Conservation (phyloP, 2,888 invertebrate species). For the Megalurothrips usitatus region DNA sequence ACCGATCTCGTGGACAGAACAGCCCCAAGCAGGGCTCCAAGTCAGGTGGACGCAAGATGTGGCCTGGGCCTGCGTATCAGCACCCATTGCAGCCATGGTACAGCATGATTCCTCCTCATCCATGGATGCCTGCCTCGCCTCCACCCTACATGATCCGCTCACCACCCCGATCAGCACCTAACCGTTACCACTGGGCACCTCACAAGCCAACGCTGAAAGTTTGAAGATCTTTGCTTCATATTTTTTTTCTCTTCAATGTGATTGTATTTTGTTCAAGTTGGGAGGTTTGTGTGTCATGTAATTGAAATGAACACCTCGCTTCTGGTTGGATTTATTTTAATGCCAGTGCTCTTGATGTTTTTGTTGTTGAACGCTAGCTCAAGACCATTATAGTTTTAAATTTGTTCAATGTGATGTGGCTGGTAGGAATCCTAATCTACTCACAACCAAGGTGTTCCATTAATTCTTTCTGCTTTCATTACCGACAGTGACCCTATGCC, state of each 20-base stretch:
- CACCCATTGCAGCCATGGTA: slow-evolving; percentile 36
- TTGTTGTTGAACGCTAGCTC: no score
- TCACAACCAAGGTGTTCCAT: not conserved
- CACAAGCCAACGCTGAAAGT: slow-evolving; percentile 11
- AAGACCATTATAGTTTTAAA: no score
- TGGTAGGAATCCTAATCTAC: not conserved
- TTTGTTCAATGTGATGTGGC: not conserved
- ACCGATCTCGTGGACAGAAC: slow-evolving; percentile 31
- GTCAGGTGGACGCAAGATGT: slow-evolving; percentile 30
- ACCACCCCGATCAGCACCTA: not conserved
- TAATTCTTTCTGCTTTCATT: not conserved
- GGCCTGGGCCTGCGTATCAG: slow-evolving; percentile 30
- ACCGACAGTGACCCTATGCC: not conserved
- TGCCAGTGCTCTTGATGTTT: no score
- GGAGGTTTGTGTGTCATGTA: not conserved
- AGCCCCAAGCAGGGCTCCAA: slow-evolving; percentile 32
- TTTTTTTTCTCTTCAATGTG: not conserved
- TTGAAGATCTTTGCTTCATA: not conserved
- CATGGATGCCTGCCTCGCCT: slow-evolving; percentile 38
- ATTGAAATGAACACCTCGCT: not conserved
- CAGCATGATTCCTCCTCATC: slow-evolving; percentile 38
- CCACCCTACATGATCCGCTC: slow-evolving; percentile 35
- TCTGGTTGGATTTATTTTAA: not conserved
- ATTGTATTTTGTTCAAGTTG: not conserved
- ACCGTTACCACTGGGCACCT: slow-evolving; percentile 17